Evolutionary conservation across 2,113 vertebrate genomes (phyloP).

Genomic region (Heloderma charlesbogerti): DNA sequence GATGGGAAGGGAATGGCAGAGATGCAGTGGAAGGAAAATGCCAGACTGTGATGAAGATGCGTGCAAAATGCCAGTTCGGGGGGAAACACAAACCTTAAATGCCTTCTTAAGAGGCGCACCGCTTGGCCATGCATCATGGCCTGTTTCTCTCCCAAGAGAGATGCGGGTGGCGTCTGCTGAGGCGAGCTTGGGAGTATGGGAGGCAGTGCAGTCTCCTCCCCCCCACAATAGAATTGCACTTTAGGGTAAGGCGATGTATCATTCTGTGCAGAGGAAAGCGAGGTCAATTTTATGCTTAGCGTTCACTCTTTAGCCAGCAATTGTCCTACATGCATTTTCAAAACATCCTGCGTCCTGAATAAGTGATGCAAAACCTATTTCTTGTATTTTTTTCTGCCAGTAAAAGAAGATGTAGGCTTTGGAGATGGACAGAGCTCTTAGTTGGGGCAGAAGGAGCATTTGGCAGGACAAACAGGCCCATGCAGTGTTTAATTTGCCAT

Average conservation of each 20-base stretch:
- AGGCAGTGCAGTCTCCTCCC: neutral
- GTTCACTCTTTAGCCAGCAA: neutral
- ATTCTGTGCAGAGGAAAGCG: neutral
- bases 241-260: neutral
- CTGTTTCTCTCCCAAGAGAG: slow-evolving; percentile 17
- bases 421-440: neutral
- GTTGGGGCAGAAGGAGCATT: too few relatives aligned
- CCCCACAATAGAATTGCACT: neutral
- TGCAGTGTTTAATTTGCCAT: neutral
- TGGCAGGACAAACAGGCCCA: neutral
- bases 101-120: slow-evolving; percentile 40
- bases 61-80: slow-evolving; percentile 33
- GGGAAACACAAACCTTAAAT: slow-evolving; percentile 40
- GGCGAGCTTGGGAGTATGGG: neutral
- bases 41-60: neutral
- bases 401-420: neutral
- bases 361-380: neutral
- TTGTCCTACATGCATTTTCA: neutral
- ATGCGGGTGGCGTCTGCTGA: neutral
- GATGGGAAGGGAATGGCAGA: neutral
- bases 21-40: neutral
- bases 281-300: neutral
- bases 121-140: neutral
- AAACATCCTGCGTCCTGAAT: neutral
- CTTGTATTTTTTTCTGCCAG: neutral